Evolutionary conservation across 1,140 invertebrate genomes (phyloP).

Genomic region (Bombus polaris): DNA sequence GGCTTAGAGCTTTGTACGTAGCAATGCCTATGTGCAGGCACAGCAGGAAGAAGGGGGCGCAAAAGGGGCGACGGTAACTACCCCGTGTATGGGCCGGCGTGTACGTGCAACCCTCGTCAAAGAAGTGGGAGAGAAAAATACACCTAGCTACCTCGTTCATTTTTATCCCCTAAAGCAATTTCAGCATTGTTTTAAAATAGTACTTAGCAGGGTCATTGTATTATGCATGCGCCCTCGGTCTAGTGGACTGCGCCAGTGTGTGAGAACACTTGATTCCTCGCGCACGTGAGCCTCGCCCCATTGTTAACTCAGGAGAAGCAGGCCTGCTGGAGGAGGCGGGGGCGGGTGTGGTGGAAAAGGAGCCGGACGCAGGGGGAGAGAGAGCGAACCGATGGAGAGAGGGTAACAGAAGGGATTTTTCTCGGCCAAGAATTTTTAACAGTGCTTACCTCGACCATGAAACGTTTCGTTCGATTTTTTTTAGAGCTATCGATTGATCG

Average conservation of each 20-base stretch:
- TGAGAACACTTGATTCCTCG: slow-evolving; percentile 83
- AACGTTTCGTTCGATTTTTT: slow-evolving; percentile 47
- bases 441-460: slow-evolving; percentile 62
- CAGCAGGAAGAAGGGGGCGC: slow-evolving; percentile 65
- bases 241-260: slow-evolving; percentile 74
- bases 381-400: not conserved
- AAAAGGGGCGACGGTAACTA: slow-evolving; percentile 76
- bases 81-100: slow-evolving; percentile 68
- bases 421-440: slow-evolving; percentile 78
- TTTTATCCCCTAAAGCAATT: slow-evolving; percentile 84
- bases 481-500: not conserved
- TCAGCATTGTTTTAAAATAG: slow-evolving; percentile 84
- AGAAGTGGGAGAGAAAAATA: slow-evolving; percentile 79
- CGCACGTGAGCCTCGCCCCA: slow-evolving; percentile 81
- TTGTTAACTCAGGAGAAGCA: slow-evolving; percentile 80
- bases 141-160: slow-evolving; percentile 83
- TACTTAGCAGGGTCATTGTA: slow-evolving; percentile 84
- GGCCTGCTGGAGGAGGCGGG: slow-evolving; percentile 33
- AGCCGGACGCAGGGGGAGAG: not conserved
- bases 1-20: slow-evolving; percentile 81
- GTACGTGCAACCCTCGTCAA: slow-evolving; percentile 68
- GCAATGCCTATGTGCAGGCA: slow-evolving; percentile 72
- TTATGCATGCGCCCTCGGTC: slow-evolving; percentile 82
- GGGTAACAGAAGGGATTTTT: slow-evolving; percentile 68
- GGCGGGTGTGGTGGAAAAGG: slow-evolving; percentile 28